Evolutionary conservation across 2,797 vertebrate species (phyloP).

Genomic region (Sebastolobus alascanus): DNA sequence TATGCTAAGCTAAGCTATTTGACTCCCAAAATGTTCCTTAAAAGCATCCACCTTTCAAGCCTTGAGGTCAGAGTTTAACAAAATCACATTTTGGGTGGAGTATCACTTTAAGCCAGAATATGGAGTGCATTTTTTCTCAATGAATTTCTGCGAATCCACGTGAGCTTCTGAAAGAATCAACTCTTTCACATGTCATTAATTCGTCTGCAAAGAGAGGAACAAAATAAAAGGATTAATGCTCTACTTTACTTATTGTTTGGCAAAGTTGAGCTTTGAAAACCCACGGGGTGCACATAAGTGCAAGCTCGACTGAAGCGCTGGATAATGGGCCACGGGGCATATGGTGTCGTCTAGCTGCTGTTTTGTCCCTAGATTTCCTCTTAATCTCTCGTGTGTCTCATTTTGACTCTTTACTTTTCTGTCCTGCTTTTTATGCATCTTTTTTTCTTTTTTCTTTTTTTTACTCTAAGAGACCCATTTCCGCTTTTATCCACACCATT

Average conservation of each 20-base stretch:
- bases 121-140: background rate
- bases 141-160: constrained; percentile 10
- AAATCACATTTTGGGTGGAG: background rate
- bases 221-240: constrained; percentile 46
- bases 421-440: constrained; percentile 11
- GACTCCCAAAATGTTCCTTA: background rate
- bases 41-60: constrained; percentile 18
- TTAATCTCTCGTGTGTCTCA: constrained; percentile 68
- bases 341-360: constrained; percentile 58
- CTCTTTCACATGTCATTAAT: constrained; percentile 4
- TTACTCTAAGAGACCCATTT: constrained; percentile 34
- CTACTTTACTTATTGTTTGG: constrained; percentile 45
- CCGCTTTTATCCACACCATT: constrained; percentile 49
- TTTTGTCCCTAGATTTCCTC: constrained; percentile 67
- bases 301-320: constrained; percentile 44
- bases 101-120: background rate
- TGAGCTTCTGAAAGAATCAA: constrained; percentile 12
- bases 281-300: constrained; percentile 38
- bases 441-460: constrained; percentile 3
- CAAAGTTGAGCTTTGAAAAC: constrained; percentile 51
- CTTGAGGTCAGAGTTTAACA: background rate
- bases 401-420: constrained; percentile 42
- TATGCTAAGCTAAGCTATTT: background rate
- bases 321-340: constrained; percentile 68
- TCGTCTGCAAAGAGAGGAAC: constrained; percentile 29